Conservation (phyloP, 1,140 invertebrate genomes). For the Dendrolimus kikuchii region DNA sequence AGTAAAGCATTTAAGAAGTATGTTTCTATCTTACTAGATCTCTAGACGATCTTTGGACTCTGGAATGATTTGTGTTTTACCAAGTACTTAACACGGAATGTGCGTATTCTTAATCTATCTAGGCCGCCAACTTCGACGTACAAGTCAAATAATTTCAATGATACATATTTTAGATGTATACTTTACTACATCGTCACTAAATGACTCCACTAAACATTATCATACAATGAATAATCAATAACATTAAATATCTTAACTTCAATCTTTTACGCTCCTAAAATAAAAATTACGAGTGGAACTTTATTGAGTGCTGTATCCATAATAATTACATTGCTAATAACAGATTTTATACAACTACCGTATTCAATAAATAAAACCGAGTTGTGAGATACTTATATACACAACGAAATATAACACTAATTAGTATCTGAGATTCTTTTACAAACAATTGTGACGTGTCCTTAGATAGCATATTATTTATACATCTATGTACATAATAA, state of each 20-base stretch:
- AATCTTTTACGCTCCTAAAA: constrained; percentile 11
- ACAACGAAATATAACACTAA: constrained; percentile 31
- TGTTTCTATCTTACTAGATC: constrained; percentile 3
- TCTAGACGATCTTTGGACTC: constrained; percentile 63
- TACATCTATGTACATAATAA: constrained; percentile 24
- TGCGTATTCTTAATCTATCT: constrained; percentile 34
- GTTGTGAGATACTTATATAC: constrained; percentile 41
- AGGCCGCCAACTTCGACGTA: constrained; percentile 10
- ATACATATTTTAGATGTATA: constrained; percentile 6
- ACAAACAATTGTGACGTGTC: constrained; percentile 31
- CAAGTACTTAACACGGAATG: constrained; percentile 37
- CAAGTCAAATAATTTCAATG: constrained; percentile 11
- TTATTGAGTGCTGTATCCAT: constrained; percentile 19
- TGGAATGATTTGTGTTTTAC: constrained; percentile 38
- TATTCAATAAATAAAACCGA: constrained; percentile 57
- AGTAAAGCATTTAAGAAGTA: no score
- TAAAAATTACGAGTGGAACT: constrained; percentile 36
- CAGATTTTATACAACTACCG: constrained; percentile 27
- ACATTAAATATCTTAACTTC: constrained; percentile 31
- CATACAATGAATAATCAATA: constrained; percentile 29
- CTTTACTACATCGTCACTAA: constrained; percentile 38
- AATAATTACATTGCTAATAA: constrained; percentile 32
- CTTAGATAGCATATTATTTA: constrained; percentile 26
- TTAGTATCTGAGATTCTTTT: constrained; percentile 51
- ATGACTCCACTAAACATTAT: constrained; percentile 31